Conservation (phyloP, 1,140 invertebrate species). For the Streblospio benedicti region DNA sequence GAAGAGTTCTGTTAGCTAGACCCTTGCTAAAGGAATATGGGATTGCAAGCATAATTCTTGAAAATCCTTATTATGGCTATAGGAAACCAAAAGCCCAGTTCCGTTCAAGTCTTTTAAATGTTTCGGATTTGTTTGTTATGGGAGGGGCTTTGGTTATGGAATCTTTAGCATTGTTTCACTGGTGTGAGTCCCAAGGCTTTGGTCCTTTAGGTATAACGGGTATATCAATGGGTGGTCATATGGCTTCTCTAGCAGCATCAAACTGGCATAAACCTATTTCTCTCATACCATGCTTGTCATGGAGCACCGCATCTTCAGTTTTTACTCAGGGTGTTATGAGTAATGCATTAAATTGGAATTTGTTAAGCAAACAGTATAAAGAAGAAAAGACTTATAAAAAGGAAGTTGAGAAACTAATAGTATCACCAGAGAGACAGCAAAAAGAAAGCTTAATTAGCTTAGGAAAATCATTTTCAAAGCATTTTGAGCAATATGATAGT, state of each 20-base stretch:
- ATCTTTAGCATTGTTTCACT: constrained; percentile 81
- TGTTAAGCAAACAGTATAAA: constrained; percentile 79
- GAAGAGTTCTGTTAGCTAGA: constrained; percentile 79
- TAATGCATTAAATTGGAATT: constrained; percentile 85
- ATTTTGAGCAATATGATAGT: too few species aligned
- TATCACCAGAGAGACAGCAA: constrained; percentile 43
- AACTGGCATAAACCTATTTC: constrained; percentile 88
- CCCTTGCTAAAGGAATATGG: constrained; percentile 80
- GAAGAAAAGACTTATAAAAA: constrained; percentile 71
- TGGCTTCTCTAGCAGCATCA: constrained; percentile 90
- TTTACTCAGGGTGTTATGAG: constrained; percentile 95
- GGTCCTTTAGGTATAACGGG: constrained; percentile 88
- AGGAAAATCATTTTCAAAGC: too few species aligned
- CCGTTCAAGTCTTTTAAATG: constrained; percentile 87
- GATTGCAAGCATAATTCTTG: constrained; percentile 86
- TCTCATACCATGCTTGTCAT: constrained; percentile 88
- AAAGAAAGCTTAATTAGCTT: too few species aligned
- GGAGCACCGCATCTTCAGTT: constrained; percentile 90
- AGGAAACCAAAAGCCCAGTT: too few species aligned
- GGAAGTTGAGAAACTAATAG: constrained; percentile 66
- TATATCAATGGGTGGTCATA: constrained; percentile 99
- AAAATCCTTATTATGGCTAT: constrained; percentile 88
- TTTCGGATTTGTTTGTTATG: constrained; percentile 98
- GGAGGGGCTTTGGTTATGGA: constrained; percentile 92
- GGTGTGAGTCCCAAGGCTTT: constrained; percentile 75